These are phyloP conservation scores for Barnardius zonarius DNA, from an alignment of 2,113 vertebrate genomes.

Conservation along the genomic window DNA sequence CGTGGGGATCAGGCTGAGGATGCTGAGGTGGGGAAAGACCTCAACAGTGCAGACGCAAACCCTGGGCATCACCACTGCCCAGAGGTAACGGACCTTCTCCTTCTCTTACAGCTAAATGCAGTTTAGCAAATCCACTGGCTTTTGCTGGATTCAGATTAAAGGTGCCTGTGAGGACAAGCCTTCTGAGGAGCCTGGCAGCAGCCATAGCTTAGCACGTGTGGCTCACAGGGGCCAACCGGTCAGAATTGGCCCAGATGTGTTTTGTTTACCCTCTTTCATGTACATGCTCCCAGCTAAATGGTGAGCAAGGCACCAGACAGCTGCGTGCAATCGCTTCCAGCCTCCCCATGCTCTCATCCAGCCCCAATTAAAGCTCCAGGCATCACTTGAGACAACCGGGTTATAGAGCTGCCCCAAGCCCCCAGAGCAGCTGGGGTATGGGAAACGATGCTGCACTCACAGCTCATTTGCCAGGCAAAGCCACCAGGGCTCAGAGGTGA, in stretches of 20 bases:
- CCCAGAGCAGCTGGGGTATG: not conserved
- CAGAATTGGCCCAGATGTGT: not conserved
- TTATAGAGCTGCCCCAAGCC: not conserved
- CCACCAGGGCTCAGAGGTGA: not conserved
- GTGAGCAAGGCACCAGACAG: not conserved
- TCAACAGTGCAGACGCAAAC: not conserved
- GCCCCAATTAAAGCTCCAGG: not conserved
- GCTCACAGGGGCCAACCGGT: not conserved
- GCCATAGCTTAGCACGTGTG: not conserved
- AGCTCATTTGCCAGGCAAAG: not conserved
- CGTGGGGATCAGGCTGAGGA: accelerated
- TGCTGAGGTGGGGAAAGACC: not conserved
- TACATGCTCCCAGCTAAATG: not conserved
- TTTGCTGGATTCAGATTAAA: not conserved
- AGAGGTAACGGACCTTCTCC: accelerated
- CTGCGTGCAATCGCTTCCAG: not conserved
- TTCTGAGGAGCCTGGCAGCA: not conserved
- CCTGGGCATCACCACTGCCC: not conserved
- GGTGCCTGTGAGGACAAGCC: not conserved
- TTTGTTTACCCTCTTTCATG: not conserved
- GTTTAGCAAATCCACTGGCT: not conserved
- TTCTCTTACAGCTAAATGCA: not conserved
- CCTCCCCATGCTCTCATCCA: not conserved
- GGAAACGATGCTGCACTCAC: not conserved
- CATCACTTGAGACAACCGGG: not conserved